These are phyloP conservation scores for Calliopsis andreniformis DNA, from an alignment of 1,140 invertebrate genomes.

Conservation along the genomic window DNA sequence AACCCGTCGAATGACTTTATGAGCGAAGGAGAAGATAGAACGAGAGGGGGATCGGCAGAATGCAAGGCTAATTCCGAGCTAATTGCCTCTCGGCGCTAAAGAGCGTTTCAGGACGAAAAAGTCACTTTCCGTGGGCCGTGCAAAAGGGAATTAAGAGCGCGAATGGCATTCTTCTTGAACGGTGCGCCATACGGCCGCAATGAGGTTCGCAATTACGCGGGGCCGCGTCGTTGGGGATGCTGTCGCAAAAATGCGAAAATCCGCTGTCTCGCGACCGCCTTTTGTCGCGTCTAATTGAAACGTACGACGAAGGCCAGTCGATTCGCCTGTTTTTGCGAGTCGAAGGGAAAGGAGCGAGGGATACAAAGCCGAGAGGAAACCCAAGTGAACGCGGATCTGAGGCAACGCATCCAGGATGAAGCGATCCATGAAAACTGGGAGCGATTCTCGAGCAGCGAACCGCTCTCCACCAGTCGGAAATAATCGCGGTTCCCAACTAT, in stretches of 20 bases:
- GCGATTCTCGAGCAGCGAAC: too few species aligned
- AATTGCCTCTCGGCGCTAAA: slow-evolving; percentile 62
- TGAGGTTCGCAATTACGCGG: slow-evolving; percentile 39
- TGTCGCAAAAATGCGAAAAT: slow-evolving; percentile 46
- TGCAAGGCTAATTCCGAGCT: slow-evolving; percentile 60
- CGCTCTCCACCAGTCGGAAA: background rate
- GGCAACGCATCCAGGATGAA: background rate
- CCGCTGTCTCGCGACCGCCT: slow-evolving; percentile 1
- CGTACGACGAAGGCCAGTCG: slow-evolving; percentile 17
- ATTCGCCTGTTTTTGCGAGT: background rate
- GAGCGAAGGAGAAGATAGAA: slow-evolving; percentile 5
- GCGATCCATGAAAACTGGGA: background rate
- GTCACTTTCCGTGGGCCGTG: slow-evolving; percentile 40
- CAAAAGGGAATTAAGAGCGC: slow-evolving; percentile 52
- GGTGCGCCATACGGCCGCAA: slow-evolving; percentile 27
- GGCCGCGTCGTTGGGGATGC: background rate
- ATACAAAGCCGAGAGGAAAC: background rate
- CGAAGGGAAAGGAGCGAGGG: too few species aligned
- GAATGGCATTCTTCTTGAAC: slow-evolving; percentile 56
- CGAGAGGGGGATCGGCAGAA: slow-evolving; percentile 3
- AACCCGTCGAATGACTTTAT: slow-evolving; percentile 37
- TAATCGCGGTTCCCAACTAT: slow-evolving; percentile 2
- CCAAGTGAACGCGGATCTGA: too few species aligned
- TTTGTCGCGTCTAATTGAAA: slow-evolving; percentile 38
- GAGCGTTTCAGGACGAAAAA: slow-evolving; percentile 58